Evolutionary conservation across 2,797 vertebrate genomes (phyloP).

Genomic region (Cetoscarus ocellatus): DNA sequence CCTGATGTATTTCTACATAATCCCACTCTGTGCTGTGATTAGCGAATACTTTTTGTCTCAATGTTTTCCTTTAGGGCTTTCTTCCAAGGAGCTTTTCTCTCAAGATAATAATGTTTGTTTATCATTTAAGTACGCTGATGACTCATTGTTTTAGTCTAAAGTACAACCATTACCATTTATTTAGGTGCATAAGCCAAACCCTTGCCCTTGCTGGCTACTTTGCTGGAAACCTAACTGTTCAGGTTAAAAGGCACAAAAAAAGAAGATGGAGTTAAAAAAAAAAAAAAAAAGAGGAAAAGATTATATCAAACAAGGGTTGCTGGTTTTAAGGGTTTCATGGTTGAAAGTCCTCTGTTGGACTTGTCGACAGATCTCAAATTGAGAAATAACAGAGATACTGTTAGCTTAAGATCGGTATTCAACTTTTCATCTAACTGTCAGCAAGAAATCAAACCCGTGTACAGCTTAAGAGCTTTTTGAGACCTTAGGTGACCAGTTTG

Average conservation of each 20-base stretch:
- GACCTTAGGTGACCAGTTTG: conserved; percentile 17
- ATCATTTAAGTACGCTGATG: neutral
- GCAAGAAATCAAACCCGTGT: conserved; percentile 4
- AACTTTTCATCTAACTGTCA: conserved; percentile 15
- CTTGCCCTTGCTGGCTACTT: too few relatives aligned
- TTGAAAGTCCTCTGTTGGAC: neutral
- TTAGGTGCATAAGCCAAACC: too few relatives aligned
- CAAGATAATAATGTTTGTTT: neutral
- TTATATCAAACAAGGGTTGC: neutral
- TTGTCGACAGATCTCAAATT: neutral
- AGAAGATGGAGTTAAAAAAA: too few relatives aligned
- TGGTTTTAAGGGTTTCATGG: neutral
- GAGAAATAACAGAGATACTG: neutral
- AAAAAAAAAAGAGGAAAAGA: too few relatives aligned
- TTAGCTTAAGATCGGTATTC: neutral
- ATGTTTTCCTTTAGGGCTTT: neutral
- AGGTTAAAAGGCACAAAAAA: too few relatives aligned
- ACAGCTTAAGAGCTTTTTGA: conserved; percentile 20
- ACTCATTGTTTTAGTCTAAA: neutral
- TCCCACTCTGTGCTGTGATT: neutral
- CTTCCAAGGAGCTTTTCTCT: neutral
- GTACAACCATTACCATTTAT: too few relatives aligned
- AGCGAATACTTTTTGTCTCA: neutral
- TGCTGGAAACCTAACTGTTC: too few relatives aligned
- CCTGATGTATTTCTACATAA: neutral